Conservation (phyloP, 2,113 vertebrate species). For the Erpornis zantholeuca region DNA sequence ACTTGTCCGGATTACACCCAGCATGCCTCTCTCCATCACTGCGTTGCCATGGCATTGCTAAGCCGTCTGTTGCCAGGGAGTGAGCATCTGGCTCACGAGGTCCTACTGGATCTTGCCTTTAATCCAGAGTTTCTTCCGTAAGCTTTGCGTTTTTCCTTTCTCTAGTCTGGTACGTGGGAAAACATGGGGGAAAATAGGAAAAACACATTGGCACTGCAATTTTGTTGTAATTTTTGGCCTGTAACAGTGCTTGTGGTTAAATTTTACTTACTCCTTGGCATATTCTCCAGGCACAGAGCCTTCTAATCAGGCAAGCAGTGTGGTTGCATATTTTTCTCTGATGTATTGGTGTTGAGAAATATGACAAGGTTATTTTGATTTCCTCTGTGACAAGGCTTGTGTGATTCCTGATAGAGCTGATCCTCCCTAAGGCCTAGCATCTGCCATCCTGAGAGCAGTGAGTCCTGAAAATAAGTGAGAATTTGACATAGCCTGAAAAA, state of each 20-base stretch:
- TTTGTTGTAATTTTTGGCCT: not conserved
- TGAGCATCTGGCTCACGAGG: conserved; percentile 83
- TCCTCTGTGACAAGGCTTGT: not conserved
- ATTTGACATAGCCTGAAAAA: not conserved
- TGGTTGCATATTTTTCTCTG: not conserved
- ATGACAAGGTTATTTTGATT: not conserved
- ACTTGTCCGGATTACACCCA: conserved; percentile 68
- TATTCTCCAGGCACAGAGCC: not conserved
- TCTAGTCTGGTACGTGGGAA: not conserved
- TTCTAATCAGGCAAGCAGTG: not conserved
- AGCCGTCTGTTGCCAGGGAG: conserved; percentile 89
- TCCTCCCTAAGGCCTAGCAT: not conserved
- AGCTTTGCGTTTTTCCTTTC: conserved; percentile 62
- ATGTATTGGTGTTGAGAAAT: not conserved
- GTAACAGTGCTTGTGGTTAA: not conserved
- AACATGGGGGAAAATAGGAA: not conserved
- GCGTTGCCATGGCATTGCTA: conserved; percentile 82
- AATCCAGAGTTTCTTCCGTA: conserved; percentile 89
- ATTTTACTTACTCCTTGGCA: not conserved
- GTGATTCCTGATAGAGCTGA: not conserved
- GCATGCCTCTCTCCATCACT: conserved; percentile 81
- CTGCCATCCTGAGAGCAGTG: not conserved
- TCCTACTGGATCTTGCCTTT: conserved; percentile 85
- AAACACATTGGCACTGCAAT: not conserved
- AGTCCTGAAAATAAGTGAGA: not conserved